A percentile compares a stretch with the other conserved stretches of the same genome.
Evolutionary conservation across 2,113 vertebrate species (phyloP).

Genomic region (Regulus satrapa): DNA sequence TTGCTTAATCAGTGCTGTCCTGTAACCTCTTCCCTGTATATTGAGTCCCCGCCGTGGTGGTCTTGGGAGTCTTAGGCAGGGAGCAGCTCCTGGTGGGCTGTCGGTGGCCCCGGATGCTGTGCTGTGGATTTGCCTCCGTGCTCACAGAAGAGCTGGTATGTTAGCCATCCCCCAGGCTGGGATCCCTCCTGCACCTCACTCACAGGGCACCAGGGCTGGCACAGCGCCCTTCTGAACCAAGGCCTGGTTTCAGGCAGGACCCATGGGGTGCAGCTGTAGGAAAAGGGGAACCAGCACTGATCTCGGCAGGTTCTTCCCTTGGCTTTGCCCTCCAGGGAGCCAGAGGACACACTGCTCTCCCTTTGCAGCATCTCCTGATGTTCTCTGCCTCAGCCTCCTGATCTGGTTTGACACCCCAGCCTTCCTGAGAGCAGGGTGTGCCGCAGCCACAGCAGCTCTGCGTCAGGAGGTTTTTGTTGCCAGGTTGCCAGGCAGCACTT

Average conservation of each 20-base stretch:
- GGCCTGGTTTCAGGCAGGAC: accelerated
- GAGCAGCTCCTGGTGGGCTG: background rate
- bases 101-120: background rate
- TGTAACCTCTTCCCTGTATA: background rate
- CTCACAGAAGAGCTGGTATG: accelerated
- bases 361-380: background rate
- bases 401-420: background rate
- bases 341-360: background rate
- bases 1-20: background rate
- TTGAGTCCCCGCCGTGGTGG: accelerated
- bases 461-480: background rate
- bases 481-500: conserved; percentile 55
- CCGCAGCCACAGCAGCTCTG: background rate
- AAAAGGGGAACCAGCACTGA: accelerated
- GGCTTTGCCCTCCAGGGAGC: background rate
- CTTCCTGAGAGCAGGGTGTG: background rate
- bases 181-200: accelerated
- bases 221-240: accelerated
- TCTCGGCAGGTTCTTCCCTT: accelerated
- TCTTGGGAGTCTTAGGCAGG: accelerated
- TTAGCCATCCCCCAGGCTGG: accelerated
- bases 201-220: accelerated
- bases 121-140: too few relatives aligned
- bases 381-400: background rate
- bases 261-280: accelerated